Evolutionary conservation across 2,888 invertebrate genomes (phyloP).

Genomic region (Escarpia spicata): DNA sequence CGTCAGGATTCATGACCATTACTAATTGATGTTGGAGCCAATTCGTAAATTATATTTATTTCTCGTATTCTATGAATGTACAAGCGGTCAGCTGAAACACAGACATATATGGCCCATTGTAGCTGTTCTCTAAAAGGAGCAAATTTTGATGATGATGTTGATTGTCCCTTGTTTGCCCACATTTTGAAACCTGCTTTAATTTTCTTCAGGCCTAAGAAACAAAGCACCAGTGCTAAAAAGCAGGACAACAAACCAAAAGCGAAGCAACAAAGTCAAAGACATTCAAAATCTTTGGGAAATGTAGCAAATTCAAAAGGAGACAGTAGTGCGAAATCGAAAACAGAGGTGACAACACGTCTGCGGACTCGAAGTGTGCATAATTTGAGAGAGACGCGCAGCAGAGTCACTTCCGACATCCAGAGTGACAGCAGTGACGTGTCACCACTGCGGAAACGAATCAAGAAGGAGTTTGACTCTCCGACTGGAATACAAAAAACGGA

Average conservation of each 20-base stretch:
- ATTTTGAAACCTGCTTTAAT: neutral
- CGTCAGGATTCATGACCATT: too few species aligned
- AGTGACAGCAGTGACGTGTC: neutral
- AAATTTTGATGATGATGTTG: neutral
- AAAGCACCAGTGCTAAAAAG: neutral
- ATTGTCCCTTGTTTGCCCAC: neutral
- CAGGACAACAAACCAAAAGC: neutral
- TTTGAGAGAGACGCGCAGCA: neutral
- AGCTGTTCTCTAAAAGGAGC: too few species aligned
- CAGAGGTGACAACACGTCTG: neutral
- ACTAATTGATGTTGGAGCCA: too few species aligned
- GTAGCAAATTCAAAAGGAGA: neutral
- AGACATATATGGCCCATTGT: too few species aligned
- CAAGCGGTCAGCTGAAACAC: too few species aligned
- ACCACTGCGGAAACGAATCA: neutral
- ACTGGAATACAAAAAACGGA: neutral
- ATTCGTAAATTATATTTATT: too few species aligned
- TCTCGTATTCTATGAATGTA: too few species aligned
- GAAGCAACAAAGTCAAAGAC: neutral
- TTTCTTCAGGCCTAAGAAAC: neutral
- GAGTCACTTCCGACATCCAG: neutral
- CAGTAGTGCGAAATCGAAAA: neutral
- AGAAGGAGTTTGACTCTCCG: neutral
- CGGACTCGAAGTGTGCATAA: slow-evolving; percentile 1
- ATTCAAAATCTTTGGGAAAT: neutral